These are phyloP conservation scores for Chaunax sp. DNA, from an alignment of 2,797 vertebrate species.

Conservation along the genomic window DNA sequence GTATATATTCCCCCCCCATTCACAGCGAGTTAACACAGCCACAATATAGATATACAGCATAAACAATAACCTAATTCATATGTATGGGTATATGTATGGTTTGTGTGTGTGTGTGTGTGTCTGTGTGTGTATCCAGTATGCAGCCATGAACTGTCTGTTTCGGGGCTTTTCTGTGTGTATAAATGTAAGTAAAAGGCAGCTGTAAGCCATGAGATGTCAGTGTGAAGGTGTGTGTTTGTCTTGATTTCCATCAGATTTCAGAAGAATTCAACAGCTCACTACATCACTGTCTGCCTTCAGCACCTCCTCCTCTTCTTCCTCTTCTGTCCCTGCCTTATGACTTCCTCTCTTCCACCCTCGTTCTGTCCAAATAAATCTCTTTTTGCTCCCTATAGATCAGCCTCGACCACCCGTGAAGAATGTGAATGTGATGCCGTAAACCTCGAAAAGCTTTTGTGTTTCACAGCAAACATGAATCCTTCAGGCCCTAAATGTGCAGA, in stretches of 20 bases:
- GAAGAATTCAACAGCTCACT: constrained; percentile 48
- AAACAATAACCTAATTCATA: constrained; percentile 40
- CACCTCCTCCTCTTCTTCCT: constrained; percentile 1
- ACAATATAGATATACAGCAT: constrained; percentile 26
- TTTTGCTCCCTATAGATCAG: no score
- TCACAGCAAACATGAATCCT: no score
- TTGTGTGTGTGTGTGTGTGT: not conserved
- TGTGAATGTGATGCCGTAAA: no score
- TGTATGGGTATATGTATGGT: constrained; percentile 23
- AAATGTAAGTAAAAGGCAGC: constrained; percentile 19
- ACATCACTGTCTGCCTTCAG: constrained; percentile 46
- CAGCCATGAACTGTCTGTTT: constrained; percentile 40
- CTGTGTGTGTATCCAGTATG: constrained; percentile 10
- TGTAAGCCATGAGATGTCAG: constrained; percentile 34
- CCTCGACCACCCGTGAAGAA: no score
- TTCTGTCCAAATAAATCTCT: not conserved
- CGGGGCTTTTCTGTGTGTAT: constrained; percentile 22
- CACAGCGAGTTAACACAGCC: not conserved
- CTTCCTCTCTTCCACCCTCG: not conserved
- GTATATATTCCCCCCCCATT: not conserved
- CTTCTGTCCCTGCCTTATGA: not conserved
- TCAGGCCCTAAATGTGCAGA: no score
- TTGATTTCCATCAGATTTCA: constrained; percentile 65
- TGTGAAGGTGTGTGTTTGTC: constrained; percentile 14
- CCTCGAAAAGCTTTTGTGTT: no score